Evolutionary conservation across 1,140 invertebrate genomes (phyloP), one percentile per base, ranked within the genome.

Genomic region (Heliconius hermathena): DNA sequence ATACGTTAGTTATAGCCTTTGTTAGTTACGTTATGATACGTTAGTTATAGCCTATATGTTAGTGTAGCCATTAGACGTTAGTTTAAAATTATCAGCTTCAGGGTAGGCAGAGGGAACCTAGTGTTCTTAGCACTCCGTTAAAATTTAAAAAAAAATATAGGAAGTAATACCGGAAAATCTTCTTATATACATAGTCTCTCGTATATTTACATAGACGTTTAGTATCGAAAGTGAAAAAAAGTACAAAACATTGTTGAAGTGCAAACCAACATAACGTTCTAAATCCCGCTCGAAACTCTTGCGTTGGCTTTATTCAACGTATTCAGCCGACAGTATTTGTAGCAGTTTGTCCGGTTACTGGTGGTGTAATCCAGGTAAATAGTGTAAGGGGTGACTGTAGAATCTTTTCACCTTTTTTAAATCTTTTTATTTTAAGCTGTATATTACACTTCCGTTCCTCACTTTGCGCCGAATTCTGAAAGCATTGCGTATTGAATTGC

Each of bases 241-340:
- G 26, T 66, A 29, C 26, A 52, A 76, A 66, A 66, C 60, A 66
- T 66, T 66, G 60, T 66, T 66, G 26, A 79, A 79, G 78, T 71
- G 46, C 73, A 46, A 49, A 71, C 78, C 73, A 29, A 75, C 73
- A 79, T 74, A 66, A 75, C 73, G 74, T 76, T 71, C 73, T 76
- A 77, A 81, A 78, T 78, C 79, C 60, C 60, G 22, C 46, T 75
- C 73, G 71, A 29, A 78, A 81, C 77, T 75, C 77, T 75, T 79
- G 74, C 81, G 74, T 71, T 82, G 74, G 77, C 72, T 80, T 79
- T 79, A 76, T 49, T 52, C 81, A 49, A 71, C 73, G 75, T 60
- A 79, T 82, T 76, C 75, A 73, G 38, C 36, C 74, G 77, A 72
- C 57, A 77, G 77, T 76, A 74, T 82, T 80, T 80, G 73, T 76